Conservation (phyloP, 2,888 invertebrate genomes). For the Machimus rusticus region DNA sequence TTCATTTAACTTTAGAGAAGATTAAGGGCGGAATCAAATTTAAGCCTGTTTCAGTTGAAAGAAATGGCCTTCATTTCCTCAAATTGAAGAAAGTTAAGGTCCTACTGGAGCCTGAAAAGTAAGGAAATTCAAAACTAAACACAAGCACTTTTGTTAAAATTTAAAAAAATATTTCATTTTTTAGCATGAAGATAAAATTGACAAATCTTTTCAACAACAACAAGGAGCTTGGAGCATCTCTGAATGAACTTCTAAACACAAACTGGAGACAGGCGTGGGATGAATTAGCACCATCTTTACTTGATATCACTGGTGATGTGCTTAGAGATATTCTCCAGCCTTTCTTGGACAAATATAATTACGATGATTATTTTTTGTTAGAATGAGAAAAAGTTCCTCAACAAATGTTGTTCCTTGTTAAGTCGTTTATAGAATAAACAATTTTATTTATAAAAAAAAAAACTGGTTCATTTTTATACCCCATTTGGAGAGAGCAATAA, state of each 20-base stretch:
- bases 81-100: conserved; percentile 34
- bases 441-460: neutral
- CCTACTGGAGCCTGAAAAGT: conserved; percentile 35
- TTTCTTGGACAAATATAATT: conserved; percentile 50
- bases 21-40: conserved; percentile 43
- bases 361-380: conserved; percentile 7
- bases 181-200: conserved; percentile 46
- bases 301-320: conserved; percentile 50
- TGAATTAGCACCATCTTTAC: conserved; percentile 52
- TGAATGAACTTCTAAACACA: conserved; percentile 41
- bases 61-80: conserved; percentile 42
- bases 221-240: neutral
- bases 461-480: neutral
- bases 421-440: neutral
- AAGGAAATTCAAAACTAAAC: neutral
- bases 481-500: neutral
- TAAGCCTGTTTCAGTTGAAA: conserved; percentile 27
- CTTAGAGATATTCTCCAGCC: conserved; percentile 53
- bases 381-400: neutral
- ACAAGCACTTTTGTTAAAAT: neutral
- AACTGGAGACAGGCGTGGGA: conserved; percentile 52
- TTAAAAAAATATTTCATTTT: neutral
- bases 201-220: conserved; percentile 43
- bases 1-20: conserved; percentile 40
- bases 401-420: neutral